Base-by-base conservation (phyloP, 2,113 vertebrate genomes). In the Synchiropus splendidus region DNA sequence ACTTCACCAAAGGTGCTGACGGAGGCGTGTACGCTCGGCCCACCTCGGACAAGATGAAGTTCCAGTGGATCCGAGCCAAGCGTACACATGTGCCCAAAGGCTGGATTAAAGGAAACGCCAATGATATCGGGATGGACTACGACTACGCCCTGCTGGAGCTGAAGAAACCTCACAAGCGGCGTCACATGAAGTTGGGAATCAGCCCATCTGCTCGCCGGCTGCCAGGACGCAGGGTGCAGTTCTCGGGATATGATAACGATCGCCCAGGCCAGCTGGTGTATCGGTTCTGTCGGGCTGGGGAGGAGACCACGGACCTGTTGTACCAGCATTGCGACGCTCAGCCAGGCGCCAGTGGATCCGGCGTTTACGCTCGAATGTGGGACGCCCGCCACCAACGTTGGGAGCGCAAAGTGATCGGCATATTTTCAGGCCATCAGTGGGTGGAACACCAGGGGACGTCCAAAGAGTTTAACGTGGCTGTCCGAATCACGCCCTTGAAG, bases 41-140 rank as follows among this genome's bases (percentile, higher is more conserved):
- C 2, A 44, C 46, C 27, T 62, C 65, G 0, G 86, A 90, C 36
- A 89, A 85, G 69, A 91, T 91, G 89, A 94, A 92, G 68, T 96
- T 98, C 81, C 94, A 98, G 65, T 98, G 94, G 94, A 98, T 98
- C 69, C 81, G 94, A 12, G 94, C 91, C 63, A 94, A 89, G 72
- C 88, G 94, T 55, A 97, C 94, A 0, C 92, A 95, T 0, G 92
- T 98, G n/a, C 93, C 93, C 48, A 98, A 98, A 68, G 94, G 93
- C 12, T 98, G 94, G 94, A 92, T 98, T 65, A 94, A 94, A 79
- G 92, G 91, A 27, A 93, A 89, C 0, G 90, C 90, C 54, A 97
- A 95, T 1, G 94, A 98, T 58, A 92, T 97, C 1, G 92, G 94
- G 39, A 98, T 98, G 94, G 94, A 98, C 87, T 98, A 97, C n/a